phyloP scores from a whole-genome alignment of 2,888 invertebrate species.

The Cerastis rubricosa region DNA sequence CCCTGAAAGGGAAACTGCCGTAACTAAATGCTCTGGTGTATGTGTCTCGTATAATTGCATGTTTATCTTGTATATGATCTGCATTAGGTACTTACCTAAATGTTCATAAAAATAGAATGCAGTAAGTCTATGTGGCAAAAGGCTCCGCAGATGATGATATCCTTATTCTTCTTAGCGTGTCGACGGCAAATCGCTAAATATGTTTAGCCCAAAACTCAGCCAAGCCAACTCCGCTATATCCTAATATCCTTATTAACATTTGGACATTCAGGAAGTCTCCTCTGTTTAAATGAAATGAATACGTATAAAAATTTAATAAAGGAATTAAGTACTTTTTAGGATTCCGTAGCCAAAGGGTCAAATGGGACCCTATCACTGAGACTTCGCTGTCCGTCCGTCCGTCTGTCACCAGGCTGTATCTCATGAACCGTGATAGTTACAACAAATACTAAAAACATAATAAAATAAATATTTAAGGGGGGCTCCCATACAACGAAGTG shows the following conservation, averaged over 20 bases:
- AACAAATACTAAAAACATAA: too few species aligned
- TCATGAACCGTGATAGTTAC: too few species aligned
- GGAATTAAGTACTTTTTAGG: neutral
- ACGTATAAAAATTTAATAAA: neutral
- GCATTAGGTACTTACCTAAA: neutral
- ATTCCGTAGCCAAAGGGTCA: too few species aligned
- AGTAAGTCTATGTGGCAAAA: neutral
- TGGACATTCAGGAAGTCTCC: neutral
- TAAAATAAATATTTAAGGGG: too few species aligned
- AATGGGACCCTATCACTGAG: too few species aligned
- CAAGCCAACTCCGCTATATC: too few species aligned
- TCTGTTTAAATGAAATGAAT: neutral
- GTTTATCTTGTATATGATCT: constrained; percentile 1
- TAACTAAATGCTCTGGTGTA: constrained; percentile 26
- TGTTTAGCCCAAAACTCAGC: too few species aligned
- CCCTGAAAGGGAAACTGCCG: constrained; percentile 17
- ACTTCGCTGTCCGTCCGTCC: too few species aligned
- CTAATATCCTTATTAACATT: neutral
- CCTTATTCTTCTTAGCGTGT: too few species aligned
- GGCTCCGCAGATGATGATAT: neutral
- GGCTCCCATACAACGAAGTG: too few species aligned
- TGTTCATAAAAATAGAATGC: neutral
- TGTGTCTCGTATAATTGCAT: neutral
- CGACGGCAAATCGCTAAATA: too few species aligned
- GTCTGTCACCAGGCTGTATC: too few species aligned